phyloP scores from a whole-genome alignment of 2,797 vertebrate genomes.

The Lycodopsis pacificus region DNA sequence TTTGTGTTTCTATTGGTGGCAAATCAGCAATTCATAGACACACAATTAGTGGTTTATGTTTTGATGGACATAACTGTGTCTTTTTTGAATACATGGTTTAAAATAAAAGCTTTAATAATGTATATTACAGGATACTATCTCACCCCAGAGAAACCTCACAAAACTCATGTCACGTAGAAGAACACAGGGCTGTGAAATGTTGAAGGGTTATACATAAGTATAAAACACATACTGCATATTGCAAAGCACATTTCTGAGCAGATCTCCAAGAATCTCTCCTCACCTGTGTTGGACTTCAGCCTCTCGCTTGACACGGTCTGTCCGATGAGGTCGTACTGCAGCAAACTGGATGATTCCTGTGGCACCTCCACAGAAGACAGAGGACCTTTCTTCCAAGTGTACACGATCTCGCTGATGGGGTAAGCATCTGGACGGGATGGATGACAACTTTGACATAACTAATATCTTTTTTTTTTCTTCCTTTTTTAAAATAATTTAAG shows the following conservation, averaged over 20 bases:
- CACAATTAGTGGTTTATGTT: background rate
- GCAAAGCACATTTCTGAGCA: background rate
- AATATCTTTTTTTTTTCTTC: background rate
- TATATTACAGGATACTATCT: background rate
- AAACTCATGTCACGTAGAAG: background rate
- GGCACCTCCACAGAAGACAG: conserved; percentile 87
- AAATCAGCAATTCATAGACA: conserved; percentile 10
- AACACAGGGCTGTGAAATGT: background rate
- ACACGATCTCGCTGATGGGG: conserved; percentile 88
- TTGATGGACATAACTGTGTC: background rate
- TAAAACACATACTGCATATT: background rate
- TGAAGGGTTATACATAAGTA: background rate
- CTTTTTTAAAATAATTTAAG: background rate
- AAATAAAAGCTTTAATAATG: background rate
- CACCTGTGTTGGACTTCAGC: conserved; percentile 87
- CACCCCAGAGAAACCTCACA: background rate
- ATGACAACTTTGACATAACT: background rate
- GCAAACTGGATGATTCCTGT: conserved; percentile 86
- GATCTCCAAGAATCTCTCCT: conserved; percentile 12
- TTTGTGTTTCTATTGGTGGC: background rate
- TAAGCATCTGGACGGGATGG: conserved; percentile 82
- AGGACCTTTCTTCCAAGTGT: conserved; percentile 89
- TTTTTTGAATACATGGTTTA: background rate
- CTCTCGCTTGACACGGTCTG: conserved; percentile 88
- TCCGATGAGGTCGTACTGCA: conserved; percentile 89